phyloP scores from a whole-genome alignment of 2,113 vertebrate genomes.

The Hypanus sabinus region DNA sequence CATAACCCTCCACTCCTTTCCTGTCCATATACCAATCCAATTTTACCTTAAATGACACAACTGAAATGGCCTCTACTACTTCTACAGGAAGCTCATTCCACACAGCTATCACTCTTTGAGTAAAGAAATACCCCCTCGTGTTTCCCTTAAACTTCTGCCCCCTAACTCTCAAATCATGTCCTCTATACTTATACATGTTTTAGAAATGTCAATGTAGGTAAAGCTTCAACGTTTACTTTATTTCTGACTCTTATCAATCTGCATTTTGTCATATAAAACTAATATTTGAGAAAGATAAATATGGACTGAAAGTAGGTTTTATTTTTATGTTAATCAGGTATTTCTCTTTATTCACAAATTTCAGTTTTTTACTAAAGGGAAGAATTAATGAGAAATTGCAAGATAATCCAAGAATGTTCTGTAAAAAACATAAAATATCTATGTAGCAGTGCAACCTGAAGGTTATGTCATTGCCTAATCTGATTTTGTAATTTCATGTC shows the following conservation, averaged over 20 bases:
- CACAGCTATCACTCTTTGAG: no score
- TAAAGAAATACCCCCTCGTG: no score
- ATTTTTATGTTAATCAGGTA: neutral
- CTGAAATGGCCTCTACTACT: no score
- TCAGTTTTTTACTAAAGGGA: neutral
- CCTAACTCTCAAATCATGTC: no score
- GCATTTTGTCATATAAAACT: neutral
- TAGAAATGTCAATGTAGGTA: neutral
- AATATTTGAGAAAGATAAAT: neutral
- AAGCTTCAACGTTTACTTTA: neutral
- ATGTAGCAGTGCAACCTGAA: neutral
- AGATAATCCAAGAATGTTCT: conserved; percentile 7
- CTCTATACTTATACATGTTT: neutral
- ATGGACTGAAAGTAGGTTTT: neutral
- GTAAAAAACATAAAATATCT: conserved; percentile 27
- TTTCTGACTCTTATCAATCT: neutral
- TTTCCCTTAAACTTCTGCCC: no score
- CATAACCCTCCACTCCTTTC: no score
- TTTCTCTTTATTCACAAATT: neutral
- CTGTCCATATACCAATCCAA: no score
- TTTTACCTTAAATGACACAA: no score
- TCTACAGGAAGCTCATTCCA: no score
- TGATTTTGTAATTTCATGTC: conserved; percentile 38
- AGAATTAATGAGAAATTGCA: conserved; percentile 11
- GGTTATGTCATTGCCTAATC: conserved; percentile 35